Evolutionary conservation across 2,797 vertebrate species (phyloP).

Genomic region (Mycteria americana): DNA sequence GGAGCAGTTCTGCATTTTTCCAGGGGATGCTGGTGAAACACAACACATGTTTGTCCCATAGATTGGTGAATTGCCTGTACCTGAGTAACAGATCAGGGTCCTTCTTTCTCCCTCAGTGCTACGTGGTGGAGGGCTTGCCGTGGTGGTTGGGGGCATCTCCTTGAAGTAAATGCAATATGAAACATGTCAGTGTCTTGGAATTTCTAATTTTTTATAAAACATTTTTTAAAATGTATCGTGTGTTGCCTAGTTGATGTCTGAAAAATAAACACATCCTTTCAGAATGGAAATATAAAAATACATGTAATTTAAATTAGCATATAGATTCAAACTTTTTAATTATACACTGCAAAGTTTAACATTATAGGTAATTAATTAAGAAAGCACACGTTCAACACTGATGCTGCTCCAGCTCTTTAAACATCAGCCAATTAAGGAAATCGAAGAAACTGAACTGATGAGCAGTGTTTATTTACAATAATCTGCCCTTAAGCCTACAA

Average conservation of each 20-base stretch:
- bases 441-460: neutral
- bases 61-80: neutral
- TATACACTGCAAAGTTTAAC: neutral
- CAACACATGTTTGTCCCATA: neutral
- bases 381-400: neutral
- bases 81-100: neutral
- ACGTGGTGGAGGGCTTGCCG: neutral
- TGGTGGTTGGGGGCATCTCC: neutral
- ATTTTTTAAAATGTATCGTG: neutral
- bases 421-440: constrained; percentile 48
- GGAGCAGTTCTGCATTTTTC: neutral
- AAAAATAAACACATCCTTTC: neutral
- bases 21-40: neutral
- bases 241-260: neutral
- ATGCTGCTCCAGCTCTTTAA: neutral
- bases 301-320: neutral
- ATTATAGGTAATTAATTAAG: constrained; percentile 31
- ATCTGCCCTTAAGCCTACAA: neutral
- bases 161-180: neutral
- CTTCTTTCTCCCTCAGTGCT: neutral
- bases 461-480: constrained; percentile 41
- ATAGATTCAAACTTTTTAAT: constrained; percentile 14
- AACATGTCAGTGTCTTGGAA: neutral
- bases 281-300: neutral
- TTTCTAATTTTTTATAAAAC: neutral